phyloP scores from a whole-genome alignment of 2,797 vertebrate genomes.

The Eleutherodactylus coqui region DNA sequence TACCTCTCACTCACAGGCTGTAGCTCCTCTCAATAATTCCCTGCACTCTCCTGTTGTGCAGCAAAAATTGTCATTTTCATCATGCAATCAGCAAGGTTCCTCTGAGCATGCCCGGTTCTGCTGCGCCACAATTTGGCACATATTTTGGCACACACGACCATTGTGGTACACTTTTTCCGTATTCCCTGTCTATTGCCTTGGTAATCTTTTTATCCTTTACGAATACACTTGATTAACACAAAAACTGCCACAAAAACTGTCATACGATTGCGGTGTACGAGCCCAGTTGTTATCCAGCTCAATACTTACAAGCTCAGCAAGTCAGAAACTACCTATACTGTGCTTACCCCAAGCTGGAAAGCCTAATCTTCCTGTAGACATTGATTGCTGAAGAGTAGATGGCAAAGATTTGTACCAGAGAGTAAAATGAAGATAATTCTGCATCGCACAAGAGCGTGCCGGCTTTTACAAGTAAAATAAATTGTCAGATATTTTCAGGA shows the following conservation, averaged over 20 bases:
- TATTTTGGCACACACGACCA: too few relatives aligned
- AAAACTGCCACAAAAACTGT: neutral
- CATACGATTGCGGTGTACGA: neutral
- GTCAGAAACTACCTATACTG: neutral
- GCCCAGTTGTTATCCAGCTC: neutral
- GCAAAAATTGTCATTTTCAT: too few relatives aligned
- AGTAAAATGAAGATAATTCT: slow-evolving; percentile 45
- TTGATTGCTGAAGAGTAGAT: slow-evolving; percentile 35
- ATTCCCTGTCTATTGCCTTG: too few relatives aligned
- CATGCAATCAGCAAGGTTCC: too few relatives aligned
- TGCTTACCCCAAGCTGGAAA: neutral
- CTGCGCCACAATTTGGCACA: too few relatives aligned
- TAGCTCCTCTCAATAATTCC: too few relatives aligned
- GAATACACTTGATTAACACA: neutral
- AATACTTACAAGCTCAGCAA: neutral
- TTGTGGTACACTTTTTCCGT: too few relatives aligned
- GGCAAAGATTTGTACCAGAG: slow-evolving; percentile 26
- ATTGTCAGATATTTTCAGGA: slow-evolving; percentile 59
- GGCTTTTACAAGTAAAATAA: slow-evolving; percentile 57
- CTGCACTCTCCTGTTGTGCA: too few relatives aligned
- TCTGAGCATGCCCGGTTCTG: too few relatives aligned
- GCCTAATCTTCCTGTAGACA: slow-evolving; percentile 6
- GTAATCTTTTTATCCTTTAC: too few relatives aligned
- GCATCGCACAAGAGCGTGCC: slow-evolving; percentile 10
- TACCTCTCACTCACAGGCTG: too few relatives aligned